Conservation (phyloP, 2,888 invertebrate genomes). For the Agriopis leucophaearia region DNA sequence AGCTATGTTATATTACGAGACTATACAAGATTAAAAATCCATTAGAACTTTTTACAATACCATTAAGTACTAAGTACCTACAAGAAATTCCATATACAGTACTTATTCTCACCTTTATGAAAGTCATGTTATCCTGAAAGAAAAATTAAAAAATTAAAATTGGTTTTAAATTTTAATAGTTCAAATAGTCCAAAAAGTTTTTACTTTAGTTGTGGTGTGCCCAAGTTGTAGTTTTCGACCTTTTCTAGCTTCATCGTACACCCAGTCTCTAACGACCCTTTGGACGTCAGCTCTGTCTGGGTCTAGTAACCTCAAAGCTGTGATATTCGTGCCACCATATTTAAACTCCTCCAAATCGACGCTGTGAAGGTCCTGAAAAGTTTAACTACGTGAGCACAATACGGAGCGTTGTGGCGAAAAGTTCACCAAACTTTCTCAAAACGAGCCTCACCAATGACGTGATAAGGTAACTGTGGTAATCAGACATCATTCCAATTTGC, state of each 20-base stretch:
- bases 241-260: constrained; percentile 90
- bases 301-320: constrained; percentile 96
- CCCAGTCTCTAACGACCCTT: constrained; percentile 93
- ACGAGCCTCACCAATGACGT: constrained; percentile 92
- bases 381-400: constrained; percentile 45
- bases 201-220: constrained; percentile 86
- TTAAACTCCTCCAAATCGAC: constrained; percentile 97
- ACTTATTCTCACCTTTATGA: constrained; percentile 87
- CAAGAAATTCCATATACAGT: background rate
- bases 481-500: constrained; percentile 98
- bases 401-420: constrained; percentile 32
- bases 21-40: background rate
- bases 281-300: constrained; percentile 93
- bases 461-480: constrained; percentile 97
- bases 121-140: constrained; percentile 89
- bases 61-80: too few species aligned
- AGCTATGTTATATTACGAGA: background rate
- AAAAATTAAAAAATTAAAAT: constrained; percentile 29
- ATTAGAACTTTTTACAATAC: background rate
- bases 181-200: background rate
- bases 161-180: constrained; percentile 29
- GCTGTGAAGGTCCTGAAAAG: constrained; percentile 93
- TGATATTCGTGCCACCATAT: constrained; percentile 98
- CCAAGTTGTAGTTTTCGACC: constrained; percentile 87
- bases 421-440: constrained; percentile 44